Evolutionary conservation across 2,797 vertebrate genomes (phyloP).

Genomic region (Xyrichtys novacula): DNA sequence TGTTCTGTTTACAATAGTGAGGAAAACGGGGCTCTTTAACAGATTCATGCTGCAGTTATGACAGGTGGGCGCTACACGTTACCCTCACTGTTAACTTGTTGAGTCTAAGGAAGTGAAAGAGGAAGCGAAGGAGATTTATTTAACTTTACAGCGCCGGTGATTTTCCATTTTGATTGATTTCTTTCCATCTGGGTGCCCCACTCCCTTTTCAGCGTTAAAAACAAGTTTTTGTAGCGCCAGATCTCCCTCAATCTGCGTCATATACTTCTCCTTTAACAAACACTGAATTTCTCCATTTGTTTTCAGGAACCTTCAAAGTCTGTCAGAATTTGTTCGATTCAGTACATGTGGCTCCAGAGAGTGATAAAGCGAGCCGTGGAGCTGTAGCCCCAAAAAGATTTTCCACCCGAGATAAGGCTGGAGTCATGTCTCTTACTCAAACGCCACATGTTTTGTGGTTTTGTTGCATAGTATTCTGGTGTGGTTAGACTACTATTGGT

Average conservation of each 20-base stretch:
- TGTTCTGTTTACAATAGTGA: constrained; percentile 58
- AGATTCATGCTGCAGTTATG: constrained; percentile 38
- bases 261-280: neutral
- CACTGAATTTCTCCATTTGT: constrained; percentile 42
- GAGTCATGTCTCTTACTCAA: constrained; percentile 17
- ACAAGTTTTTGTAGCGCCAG: neutral
- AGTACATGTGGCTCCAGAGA: constrained; percentile 36
- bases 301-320: constrained; percentile 43
- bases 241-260: constrained; percentile 28
- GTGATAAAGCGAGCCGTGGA: constrained; percentile 31
- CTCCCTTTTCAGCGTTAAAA: constrained; percentile 9
- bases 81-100: constrained; percentile 8
- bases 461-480: constrained; percentile 11
- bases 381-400: constrained; percentile 43
- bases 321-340: constrained; percentile 29
- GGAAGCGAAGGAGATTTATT: constrained; percentile 18
- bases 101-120: neutral
- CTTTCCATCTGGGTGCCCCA: constrained; percentile 9
- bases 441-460: constrained; percentile 35
- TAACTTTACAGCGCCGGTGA: constrained; percentile 26
- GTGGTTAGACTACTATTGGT: neutral
- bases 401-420: constrained; percentile 51
- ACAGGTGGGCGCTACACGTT: constrained; percentile 58
- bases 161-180: constrained; percentile 42
- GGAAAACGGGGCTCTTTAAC: constrained; percentile 32